These are phyloP conservation scores for Montipora capitata DNA, from an alignment of 92 coral and sea anemone genomes.

Conservation along the genomic window DNA sequence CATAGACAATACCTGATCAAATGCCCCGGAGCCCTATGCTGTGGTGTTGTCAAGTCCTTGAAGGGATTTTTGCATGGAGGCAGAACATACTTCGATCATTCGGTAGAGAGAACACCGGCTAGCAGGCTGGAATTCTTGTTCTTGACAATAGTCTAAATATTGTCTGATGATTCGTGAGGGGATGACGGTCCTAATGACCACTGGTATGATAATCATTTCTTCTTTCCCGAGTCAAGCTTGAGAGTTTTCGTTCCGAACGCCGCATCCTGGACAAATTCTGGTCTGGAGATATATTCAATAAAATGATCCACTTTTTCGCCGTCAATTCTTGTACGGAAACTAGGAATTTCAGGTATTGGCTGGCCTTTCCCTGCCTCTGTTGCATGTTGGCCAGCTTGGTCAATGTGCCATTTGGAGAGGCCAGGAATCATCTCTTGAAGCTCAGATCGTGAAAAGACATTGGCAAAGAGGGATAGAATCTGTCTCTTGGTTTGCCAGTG, in stretches of 20 bases:
- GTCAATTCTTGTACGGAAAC: constrained; percentile 37
- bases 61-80: constrained; percentile 68
- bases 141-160: constrained; percentile 2
- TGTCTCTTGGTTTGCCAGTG: too few relatives aligned
- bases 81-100: constrained; percentile 68
- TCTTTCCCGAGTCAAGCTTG: constrained; percentile 55
- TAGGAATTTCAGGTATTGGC: constrained; percentile 31
- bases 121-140: too few relatives aligned
- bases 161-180: constrained; percentile 52
- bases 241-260: constrained; percentile 41
- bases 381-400: constrained; percentile 67
- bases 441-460: constrained; percentile 59
- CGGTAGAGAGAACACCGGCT: neutral
- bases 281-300: constrained; percentile 43
- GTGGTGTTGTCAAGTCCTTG: constrained; percentile 18
- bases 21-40: constrained; percentile 49
- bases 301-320: constrained; percentile 54
- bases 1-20: constrained; percentile 22
- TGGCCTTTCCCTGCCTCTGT: constrained; percentile 42
- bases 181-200: constrained; percentile 29
- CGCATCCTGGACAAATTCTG: constrained; percentile 42
- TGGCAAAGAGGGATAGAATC: constrained; percentile 13
- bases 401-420: constrained; percentile 61
- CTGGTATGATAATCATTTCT: constrained; percentile 7
- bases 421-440: constrained; percentile 18